Conservation (phyloP, 2,888 invertebrate genomes). For the Aromia moschata region DNA sequence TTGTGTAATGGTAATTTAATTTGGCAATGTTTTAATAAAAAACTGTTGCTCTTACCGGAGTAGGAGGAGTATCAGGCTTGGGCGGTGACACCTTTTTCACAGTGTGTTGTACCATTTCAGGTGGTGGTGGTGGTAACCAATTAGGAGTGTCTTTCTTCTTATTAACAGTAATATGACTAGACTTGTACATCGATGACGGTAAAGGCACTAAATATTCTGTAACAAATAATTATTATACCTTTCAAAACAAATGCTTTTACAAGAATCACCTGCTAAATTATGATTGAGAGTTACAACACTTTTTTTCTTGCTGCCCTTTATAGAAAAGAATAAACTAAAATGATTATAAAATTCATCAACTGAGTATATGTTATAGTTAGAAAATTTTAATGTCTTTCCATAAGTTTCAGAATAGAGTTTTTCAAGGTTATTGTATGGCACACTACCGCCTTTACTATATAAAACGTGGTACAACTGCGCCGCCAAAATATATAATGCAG, state of each 20-base stretch:
- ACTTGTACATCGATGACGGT: constrained; percentile 46
- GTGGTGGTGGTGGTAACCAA: constrained; percentile 49
- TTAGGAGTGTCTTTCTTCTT: constrained; percentile 31
- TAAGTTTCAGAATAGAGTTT: constrained; percentile 52
- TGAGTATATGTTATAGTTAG: constrained; percentile 53
- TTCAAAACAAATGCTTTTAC: too few species aligned
- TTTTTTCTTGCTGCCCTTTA: constrained; percentile 59
- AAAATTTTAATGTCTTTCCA: constrained; percentile 53
- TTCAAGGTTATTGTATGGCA: constrained; percentile 53
- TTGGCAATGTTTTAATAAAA: too few species aligned
- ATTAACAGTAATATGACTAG: constrained; percentile 26
- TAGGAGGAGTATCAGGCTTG: constrained; percentile 64
- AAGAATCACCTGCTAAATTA: constrained; percentile 60
- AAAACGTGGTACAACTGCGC: constrained; percentile 59
- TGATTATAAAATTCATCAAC: constrained; percentile 56
- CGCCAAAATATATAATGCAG: constrained; percentile 56
- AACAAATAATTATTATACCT: too few species aligned
- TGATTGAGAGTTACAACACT: constrained; percentile 63
- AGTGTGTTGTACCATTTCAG: constrained; percentile 31
- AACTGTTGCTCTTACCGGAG: constrained; percentile 61
- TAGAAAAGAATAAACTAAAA: constrained; percentile 56
- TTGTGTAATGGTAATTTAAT: too few species aligned
- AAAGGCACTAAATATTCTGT: constrained; percentile 54
- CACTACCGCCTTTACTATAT: constrained; percentile 53
- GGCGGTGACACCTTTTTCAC: constrained; percentile 55